Conservation (phyloP, 2,888 invertebrate genomes). For the Drosophila cracens region DNA sequence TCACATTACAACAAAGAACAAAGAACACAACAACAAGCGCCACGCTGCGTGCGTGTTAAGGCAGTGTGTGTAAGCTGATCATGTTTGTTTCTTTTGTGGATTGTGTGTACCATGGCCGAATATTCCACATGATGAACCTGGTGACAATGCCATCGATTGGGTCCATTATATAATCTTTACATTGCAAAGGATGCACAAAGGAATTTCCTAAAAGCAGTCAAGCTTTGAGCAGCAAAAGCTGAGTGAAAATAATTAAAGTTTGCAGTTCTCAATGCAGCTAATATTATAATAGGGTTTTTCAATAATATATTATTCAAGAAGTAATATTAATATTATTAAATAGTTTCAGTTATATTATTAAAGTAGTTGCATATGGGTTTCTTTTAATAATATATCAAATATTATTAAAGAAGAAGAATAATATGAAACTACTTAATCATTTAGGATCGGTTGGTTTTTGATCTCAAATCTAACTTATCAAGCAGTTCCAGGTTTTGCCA, state of each 20-base stretch:
- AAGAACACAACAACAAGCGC: constrained; percentile 83
- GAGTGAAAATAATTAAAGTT: neutral
- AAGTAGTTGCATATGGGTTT: neutral
- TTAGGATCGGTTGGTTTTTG: neutral
- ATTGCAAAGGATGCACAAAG: neutral
- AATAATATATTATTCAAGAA: neutral
- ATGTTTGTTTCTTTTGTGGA: neutral
- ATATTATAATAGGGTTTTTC: neutral
- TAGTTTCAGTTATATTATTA: neutral
- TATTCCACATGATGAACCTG: neutral
- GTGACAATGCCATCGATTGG: neutral
- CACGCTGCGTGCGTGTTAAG: constrained; percentile 83
- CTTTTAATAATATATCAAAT: neutral
- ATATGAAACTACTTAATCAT: neutral
- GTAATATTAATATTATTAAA: neutral
- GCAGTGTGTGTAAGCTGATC: constrained; percentile 52
- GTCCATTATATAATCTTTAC: neutral
- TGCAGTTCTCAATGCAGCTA: neutral
- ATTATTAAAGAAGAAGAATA: neutral
- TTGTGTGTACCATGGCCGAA: neutral
- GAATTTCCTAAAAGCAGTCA: neutral
- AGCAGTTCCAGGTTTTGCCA: neutral
- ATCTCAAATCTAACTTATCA: neutral
- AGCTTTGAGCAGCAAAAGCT: neutral
- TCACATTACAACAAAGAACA: constrained; percentile 71